Evolutionary conservation across 2,888 invertebrate species (phyloP).

Genomic region (Hypolimnas misippus): DNA sequence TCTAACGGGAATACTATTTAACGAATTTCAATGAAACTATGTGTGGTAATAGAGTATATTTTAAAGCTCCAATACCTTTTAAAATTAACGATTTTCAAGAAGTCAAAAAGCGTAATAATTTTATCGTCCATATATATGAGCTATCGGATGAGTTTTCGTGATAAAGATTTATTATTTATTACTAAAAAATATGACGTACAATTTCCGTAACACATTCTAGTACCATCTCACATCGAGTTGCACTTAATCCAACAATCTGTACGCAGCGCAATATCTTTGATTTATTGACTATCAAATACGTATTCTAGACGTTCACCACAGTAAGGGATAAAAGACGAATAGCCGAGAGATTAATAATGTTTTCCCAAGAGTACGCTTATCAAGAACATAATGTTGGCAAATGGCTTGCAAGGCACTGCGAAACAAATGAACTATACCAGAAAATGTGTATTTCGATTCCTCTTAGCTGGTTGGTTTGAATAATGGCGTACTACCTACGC

Average conservation of each 20-base stretch:
- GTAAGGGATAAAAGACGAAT: constrained; percentile 77
- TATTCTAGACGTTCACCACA: constrained; percentile 56
- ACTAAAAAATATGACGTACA: too few relatives aligned
- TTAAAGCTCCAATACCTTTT: too few relatives aligned
- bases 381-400: constrained; percentile 70
- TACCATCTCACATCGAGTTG: constrained; percentile 37
- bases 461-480: constrained; percentile 28
- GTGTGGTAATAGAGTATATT: too few relatives aligned
- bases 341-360: constrained; percentile 70
- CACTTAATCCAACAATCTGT: constrained; percentile 38
- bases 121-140: too few relatives aligned
- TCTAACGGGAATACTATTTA: too few relatives aligned
- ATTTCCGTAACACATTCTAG: neutral
- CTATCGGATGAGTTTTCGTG: too few relatives aligned
- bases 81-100: too few relatives aligned
- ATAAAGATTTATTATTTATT: too few relatives aligned
- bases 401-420: constrained; percentile 56
- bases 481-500: constrained; percentile 37
- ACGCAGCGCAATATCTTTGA: constrained; percentile 57
- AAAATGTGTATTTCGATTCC: constrained; percentile 29
- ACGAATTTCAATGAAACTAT: too few relatives aligned
- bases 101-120: too few relatives aligned
- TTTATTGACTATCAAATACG: constrained; percentile 58
- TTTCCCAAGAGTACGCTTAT: constrained; percentile 60
- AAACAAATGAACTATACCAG: constrained; percentile 54